Evolutionary conservation across 2,888 invertebrate species (phyloP), one percentile per base, ranked within the genome.

Genomic region (Gymnosoma rotundatum): DNA sequence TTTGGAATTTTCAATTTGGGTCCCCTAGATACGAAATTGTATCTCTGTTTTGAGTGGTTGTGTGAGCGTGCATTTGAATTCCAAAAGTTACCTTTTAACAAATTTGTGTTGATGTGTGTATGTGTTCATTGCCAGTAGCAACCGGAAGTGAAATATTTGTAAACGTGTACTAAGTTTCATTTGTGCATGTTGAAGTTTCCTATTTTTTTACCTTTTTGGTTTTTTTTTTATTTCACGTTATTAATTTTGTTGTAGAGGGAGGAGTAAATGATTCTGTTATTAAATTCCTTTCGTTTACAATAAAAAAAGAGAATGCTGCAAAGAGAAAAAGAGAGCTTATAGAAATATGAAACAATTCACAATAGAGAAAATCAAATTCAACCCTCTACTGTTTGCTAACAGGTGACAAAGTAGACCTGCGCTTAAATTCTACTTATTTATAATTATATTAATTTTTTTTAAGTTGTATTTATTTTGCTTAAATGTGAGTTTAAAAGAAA

Each of bases 131-230:
- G 86, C 60, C 84, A 86, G 81, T 86, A 70, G 86, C 86, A 86
- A 86, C 86, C 84, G 86, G 86, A 86, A 86, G 86, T 86, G 78
- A 78, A 78, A 80, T 80, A 73, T 78, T 78, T 84, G 69, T 69
- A 69, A 76, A 20, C 63, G 67, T 79, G 52, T 67, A 42, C 52
- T 16, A 64, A 52, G 25, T 20, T 50, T 42, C 45, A 45, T 76
- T 21, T 69, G 14, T 67, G 52, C 58, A 66, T 61, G 38, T 60
- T 60, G 9, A 20, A 66, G 42, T 80, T 48, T 64, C 54, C 8
- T 63, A 9, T 21, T 61, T 56, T 18, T 54, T 42, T n/a, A n/a
- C n/a, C n/a, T n/a, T 18, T 64, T 50, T 66, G n/a, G 32, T 48
- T 20, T 66, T 16, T 67, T 61, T 67, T 56, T 18, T 16, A 58